These are phyloP conservation scores for Oppia nitens DNA, from an alignment of 1,140 invertebrate species.

Conservation along the genomic window DNA sequence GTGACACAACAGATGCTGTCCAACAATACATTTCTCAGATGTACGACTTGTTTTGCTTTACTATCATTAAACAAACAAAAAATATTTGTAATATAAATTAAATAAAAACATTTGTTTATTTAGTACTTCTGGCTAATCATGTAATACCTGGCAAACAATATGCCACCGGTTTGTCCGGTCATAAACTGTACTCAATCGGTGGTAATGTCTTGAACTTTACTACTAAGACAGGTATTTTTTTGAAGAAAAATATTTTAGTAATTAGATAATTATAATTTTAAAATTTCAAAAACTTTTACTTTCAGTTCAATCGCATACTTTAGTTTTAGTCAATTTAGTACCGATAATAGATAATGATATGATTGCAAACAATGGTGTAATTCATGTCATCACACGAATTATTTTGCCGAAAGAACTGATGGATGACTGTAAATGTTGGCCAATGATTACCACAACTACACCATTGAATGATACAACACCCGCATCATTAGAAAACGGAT, in stretches of 20 bases:
- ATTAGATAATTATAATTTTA: background rate
- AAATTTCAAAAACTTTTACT: background rate
- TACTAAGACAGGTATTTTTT: slow-evolving; percentile 14
- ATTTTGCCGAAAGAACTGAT: slow-evolving; percentile 27
- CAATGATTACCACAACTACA: background rate
- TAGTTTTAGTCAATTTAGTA: slow-evolving; percentile 23
- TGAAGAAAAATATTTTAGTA: background rate
- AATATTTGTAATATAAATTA: slow-evolving; percentile 28
- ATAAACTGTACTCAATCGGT: slow-evolving; percentile 16
- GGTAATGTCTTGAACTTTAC: slow-evolving; percentile 17
- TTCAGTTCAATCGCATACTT: slow-evolving; percentile 7
- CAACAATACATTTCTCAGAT: slow-evolving; percentile 16
- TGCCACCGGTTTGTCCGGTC: slow-evolving; percentile 11
- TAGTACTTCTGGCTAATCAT: slow-evolving; percentile 16
- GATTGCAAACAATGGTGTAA: slow-evolving; percentile 31
- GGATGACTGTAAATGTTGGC: slow-evolving; percentile 16
- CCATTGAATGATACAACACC: background rate
- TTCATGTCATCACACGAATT: slow-evolving; percentile 37
- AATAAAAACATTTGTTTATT: background rate
- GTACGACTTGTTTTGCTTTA: slow-evolving; percentile 10
- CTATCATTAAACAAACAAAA: background rate
- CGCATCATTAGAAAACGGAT: background rate
- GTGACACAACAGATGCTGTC: slow-evolving; percentile 18
- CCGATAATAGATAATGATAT: slow-evolving; percentile 22
- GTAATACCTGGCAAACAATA: slow-evolving; percentile 17